Percentiles rank a stretch among this genome's conserved stretches.
phyloP scores from a whole-genome alignment of 2,888 invertebrate genomes.

The Orthosia incerta region DNA sequence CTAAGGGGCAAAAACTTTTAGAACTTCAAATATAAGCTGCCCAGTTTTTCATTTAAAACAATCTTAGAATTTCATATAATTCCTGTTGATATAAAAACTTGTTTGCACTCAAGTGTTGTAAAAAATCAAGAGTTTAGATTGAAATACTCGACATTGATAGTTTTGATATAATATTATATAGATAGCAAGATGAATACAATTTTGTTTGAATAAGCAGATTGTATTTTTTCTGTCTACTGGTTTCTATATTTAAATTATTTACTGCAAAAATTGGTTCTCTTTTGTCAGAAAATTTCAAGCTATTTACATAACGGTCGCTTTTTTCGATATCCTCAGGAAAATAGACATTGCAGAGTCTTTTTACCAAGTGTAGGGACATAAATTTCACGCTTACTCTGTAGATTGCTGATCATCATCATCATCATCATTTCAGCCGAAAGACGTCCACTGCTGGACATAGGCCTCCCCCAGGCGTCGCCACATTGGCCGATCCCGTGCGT shows the following conservation, averaged over 20 bases:
- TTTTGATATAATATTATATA: slow-evolving; percentile 34
- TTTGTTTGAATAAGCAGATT: slow-evolving; percentile 4
- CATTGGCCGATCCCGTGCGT: too few relatives aligned
- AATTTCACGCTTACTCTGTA: slow-evolving; percentile 30
- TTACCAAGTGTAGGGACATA: slow-evolving; percentile 5
- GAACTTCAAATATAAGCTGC: slow-evolving; percentile 8
- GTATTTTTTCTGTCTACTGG: background rate
- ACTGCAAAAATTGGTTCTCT: background rate
- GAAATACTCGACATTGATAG: slow-evolving; percentile 38
- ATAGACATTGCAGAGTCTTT: background rate
- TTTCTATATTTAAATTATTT: slow-evolving; percentile 5
- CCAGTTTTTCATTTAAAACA: slow-evolving; percentile 27
- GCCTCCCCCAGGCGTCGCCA: too few relatives aligned
- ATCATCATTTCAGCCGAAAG: too few relatives aligned
- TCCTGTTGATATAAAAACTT: slow-evolving; percentile 38
- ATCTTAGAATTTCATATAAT: slow-evolving; percentile 33
- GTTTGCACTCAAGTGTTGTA: slow-evolving; percentile 38
- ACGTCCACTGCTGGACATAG: too few relatives aligned
- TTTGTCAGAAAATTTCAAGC: background rate
- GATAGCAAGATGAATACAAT: slow-evolving; percentile 1
- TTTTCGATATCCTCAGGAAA: background rate
- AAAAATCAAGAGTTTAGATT: slow-evolving; percentile 39
- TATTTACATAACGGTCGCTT: background rate
- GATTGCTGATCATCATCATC: too few relatives aligned
- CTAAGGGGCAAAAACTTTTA: slow-evolving; percentile 45